A percentile compares a stretch with the other conserved stretches of the same genome.
phyloP scores from a whole-genome alignment of 1,140 invertebrate species.

The Sinonovacula constricta region DNA sequence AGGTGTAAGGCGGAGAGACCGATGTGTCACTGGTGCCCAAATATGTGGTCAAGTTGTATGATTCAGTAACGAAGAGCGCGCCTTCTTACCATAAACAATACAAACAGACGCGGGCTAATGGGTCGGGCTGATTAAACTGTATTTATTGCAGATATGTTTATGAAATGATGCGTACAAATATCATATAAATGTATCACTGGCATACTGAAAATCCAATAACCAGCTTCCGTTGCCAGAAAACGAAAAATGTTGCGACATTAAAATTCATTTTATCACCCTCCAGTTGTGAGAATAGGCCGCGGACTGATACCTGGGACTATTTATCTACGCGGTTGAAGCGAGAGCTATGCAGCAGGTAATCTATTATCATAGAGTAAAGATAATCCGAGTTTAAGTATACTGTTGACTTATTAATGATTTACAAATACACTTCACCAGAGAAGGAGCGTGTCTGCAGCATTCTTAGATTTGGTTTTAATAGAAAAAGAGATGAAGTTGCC shows the following conservation, averaged over 20 bases:
- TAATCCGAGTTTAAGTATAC: constrained; percentile 39
- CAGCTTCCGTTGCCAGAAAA: constrained; percentile 47
- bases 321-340: constrained; percentile 30
- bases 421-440: constrained; percentile 1
- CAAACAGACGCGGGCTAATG: constrained; percentile 21
- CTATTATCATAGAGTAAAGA: constrained; percentile 18
- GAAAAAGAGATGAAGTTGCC: no score
- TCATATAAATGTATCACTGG: background rate
- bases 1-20: no score
- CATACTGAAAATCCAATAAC: constrained; percentile 13
- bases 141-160: constrained; percentile 42
- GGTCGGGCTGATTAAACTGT: constrained; percentile 26
- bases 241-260: constrained; percentile 42
- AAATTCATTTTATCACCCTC: constrained; percentile 39
- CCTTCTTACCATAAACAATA: background rate
- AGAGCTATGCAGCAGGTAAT: constrained; percentile 19
- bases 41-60: no score
- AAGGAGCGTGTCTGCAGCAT: background rate
- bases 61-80: no score
- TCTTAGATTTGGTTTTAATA: background rate
- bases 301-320: constrained; percentile 11
- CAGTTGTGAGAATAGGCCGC: constrained; percentile 36
- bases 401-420: constrained; percentile 19
- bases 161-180: constrained; percentile 24
- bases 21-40: no score